Evolutionary conservation across 2,797 vertebrate species (phyloP).

Genomic region (Melanotaenia maccullochi): DNA sequence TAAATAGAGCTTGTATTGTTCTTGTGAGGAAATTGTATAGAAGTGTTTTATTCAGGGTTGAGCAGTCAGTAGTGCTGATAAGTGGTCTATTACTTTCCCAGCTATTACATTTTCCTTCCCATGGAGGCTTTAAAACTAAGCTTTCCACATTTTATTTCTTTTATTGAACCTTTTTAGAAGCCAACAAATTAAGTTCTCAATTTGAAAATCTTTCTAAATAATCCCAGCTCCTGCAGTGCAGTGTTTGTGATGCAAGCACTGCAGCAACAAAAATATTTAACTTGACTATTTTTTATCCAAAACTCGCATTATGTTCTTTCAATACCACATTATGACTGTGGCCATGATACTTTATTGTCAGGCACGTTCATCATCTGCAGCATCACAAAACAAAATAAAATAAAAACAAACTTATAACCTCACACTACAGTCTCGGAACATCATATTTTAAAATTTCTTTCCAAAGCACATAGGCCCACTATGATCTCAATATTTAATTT

Average conservation of each 20-base stretch:
- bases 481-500: not conserved
- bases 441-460: not conserved
- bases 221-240: slow-evolving; percentile 20
- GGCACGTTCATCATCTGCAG: no score
- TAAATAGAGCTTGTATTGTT: slow-evolving; percentile 23
- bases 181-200: slow-evolving; percentile 34
- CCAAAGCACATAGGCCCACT: not conserved
- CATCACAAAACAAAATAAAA: no score
- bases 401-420: no score
- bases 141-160: slow-evolving; percentile 27
- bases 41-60: slow-evolving; percentile 31
- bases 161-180: slow-evolving; percentile 29
- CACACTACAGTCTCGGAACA: not conserved
- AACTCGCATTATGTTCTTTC: not conserved
- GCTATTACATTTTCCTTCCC: slow-evolving; percentile 30
- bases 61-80: slow-evolving; percentile 11
- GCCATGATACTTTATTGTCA: no score
- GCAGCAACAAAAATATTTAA: no score
- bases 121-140: slow-evolving; percentile 25
- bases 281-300: no score
- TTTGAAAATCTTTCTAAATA: not conserved
- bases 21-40: slow-evolving; percentile 21
- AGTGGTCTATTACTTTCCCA: slow-evolving; percentile 41
- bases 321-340: not conserved
- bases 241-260: slow-evolving; percentile 14